These are phyloP conservation scores for Podabrus alpinus DNA, from an alignment of 2,888 invertebrate species.

Conservation along the genomic window DNA sequence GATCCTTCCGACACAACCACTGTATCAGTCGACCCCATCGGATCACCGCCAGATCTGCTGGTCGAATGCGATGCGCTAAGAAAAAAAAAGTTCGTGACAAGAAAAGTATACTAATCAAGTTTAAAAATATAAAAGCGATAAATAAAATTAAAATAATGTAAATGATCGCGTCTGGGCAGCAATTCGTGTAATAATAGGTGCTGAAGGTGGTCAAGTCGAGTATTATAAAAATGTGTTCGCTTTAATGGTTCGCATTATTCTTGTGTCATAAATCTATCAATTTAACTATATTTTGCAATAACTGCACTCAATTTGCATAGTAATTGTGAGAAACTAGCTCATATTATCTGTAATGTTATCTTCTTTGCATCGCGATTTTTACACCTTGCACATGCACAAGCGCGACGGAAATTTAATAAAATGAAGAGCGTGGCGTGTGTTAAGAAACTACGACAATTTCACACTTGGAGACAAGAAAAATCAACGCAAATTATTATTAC, in stretches of 20 bases:
- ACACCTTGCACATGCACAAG: slow-evolving; percentile 11
- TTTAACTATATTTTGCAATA: slow-evolving; percentile 40
- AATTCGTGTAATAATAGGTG: slow-evolving; percentile 27
- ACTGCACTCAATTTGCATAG: slow-evolving; percentile 39
- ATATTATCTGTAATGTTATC: slow-evolving; percentile 35
- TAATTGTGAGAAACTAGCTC: slow-evolving; percentile 38
- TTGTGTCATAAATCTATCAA: slow-evolving; percentile 35
- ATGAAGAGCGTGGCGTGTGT: slow-evolving; percentile 28
- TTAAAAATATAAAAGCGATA: background rate
- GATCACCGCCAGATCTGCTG: slow-evolving; percentile 50
- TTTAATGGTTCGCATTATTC: slow-evolving; percentile 25
- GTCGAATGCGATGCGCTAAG: slow-evolving; percentile 54
- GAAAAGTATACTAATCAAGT: background rate
- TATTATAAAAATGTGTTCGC: slow-evolving; percentile 8
- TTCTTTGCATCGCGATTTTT: slow-evolving; percentile 22
- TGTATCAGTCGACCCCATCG: slow-evolving; percentile 62
- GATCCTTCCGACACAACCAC: slow-evolving; percentile 60
- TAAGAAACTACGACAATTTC: slow-evolving; percentile 32
- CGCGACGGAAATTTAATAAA: slow-evolving; percentile 4
- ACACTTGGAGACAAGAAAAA: slow-evolving; percentile 32
- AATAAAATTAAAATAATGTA: background rate
- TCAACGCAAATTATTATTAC: slow-evolving; percentile 33
- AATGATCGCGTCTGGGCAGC: background rate
- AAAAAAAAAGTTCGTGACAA: slow-evolving; percentile 15
- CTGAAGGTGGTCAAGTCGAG: slow-evolving; percentile 21